Evolutionary conservation across 2,888 invertebrate species (phyloP).

Genomic region (Rotaria sp.): DNA sequence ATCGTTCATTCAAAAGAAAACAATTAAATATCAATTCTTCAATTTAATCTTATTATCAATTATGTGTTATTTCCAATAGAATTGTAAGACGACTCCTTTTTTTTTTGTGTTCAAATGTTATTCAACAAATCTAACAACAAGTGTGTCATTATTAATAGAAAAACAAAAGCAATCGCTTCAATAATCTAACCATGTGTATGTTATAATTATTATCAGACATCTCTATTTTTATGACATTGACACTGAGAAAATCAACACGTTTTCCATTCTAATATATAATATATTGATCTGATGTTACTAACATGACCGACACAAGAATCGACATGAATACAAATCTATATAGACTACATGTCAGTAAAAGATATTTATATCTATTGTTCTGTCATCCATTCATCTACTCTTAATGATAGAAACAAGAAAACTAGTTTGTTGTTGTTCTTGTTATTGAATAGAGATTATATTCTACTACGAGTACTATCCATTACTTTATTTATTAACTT

Average conservation of each 20-base stretch:
- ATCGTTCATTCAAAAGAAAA: not conserved
- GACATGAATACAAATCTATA: not conserved
- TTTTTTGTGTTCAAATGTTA: not conserved
- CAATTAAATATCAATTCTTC: not conserved
- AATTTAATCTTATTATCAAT: not conserved
- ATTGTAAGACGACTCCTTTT: not conserved
- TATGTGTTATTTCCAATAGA: not conserved
- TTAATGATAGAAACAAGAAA: not conserved
- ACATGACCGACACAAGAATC: not conserved
- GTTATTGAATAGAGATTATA: not conserved
- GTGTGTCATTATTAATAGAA: not conserved
- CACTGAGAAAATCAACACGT: not conserved
- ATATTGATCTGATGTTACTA: not conserved
- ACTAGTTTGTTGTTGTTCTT: not conserved
- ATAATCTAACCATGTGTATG: too few species aligned
- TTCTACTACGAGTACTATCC: not conserved
- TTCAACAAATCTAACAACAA: not conserved
- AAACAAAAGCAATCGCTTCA: not conserved
- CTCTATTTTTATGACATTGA: not conserved
- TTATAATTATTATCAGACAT: not conserved
- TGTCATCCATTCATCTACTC: not conserved
- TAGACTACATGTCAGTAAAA: not conserved
- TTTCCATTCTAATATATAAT: not conserved
- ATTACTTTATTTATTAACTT: not conserved
- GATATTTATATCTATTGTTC: not conserved